Evolutionary conservation across 2,113 vertebrate species (phyloP).

Genomic region (Riparia riparia): DNA sequence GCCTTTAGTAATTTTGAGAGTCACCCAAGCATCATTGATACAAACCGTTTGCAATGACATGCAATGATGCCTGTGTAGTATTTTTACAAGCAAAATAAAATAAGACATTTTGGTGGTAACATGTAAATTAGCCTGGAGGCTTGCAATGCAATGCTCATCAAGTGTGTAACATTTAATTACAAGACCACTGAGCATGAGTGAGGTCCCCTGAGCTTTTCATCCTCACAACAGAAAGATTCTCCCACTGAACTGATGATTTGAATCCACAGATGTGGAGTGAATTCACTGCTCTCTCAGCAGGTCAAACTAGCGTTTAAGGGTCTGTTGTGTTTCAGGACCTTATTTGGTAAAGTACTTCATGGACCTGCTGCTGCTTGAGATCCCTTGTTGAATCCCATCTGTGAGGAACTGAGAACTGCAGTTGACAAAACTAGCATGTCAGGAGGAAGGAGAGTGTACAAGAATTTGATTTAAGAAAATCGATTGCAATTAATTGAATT

Average conservation of each 20-base stretch:
- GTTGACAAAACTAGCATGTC: not conserved
- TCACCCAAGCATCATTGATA: slow-evolving; percentile 43
- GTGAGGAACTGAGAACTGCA: not conserved
- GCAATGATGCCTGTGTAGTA: not conserved
- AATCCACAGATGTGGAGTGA: not conserved
- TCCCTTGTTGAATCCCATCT: not conserved
- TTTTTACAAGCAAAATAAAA: slow-evolving; percentile 54
- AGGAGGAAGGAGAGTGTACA: not conserved
- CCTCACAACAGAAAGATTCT: not conserved
- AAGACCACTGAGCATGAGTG: slow-evolving; percentile 43
- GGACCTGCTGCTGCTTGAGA: not conserved
- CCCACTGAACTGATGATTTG: not conserved
- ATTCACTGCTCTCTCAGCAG: not conserved
- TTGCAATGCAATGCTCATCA: slow-evolving; percentile 46
- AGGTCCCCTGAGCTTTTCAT: slow-evolving; percentile 24
- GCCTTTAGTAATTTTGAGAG: slow-evolving; percentile 48
- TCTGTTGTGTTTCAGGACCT: not conserved
- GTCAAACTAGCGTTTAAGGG: not conserved
- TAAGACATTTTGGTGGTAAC: slow-evolving; percentile 59
- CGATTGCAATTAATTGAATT: not conserved
- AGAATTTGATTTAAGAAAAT: not conserved
- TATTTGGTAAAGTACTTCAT: not conserved
- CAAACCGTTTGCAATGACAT: slow-evolving; percentile 52
- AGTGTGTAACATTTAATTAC: slow-evolving; percentile 68
- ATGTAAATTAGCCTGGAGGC: slow-evolving; percentile 63